Evolutionary conservation across 2,797 vertebrate species (phyloP), one percentile per base, ranked within the genome.

Genomic region (Lycodopsis pacificus): DNA sequence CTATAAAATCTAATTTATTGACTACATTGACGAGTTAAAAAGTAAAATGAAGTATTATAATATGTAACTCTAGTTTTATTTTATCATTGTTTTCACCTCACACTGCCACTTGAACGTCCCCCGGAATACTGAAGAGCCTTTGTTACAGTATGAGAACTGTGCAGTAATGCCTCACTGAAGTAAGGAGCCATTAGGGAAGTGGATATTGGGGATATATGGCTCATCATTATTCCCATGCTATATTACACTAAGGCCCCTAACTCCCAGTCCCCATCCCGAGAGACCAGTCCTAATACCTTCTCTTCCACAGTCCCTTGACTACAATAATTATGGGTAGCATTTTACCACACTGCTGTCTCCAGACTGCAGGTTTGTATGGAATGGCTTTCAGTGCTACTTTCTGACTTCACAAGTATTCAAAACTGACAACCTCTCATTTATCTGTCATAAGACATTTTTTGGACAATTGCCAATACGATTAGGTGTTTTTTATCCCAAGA

Each of bases 251-350:
- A 88, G 83, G 85, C 81, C 87, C 84, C 75, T 85, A 88, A 93
- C 76, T 81, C 83, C 83, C 82, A 84, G 82, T 65, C 68, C 34
- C 63, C 73, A 70, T 93, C 94, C 90, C 91, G 14, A 71, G 91
- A 85, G 89, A 88, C 65, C 56, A 58, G 76, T 61, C 77, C 77
- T 93, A 92, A 93, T 92, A 83, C 81, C 80, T 89, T 73, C 84
- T 91, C 88, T 86, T 91, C 91, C 91, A 91, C 86, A 88, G 92
- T 88, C 91, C 80, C 89, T 73, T 90, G 84, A 90, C 92, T 92
- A 90, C 89, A 80, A 86, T 93, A 91, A 92, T 92, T 91, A 93
- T 91, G 87, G 90, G 71, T 81, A 86, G 76, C 81, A 76, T 90
- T 89, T 89, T 76, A 91, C 67, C 71, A n/a, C 71, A 88, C 66